phyloP scores from a whole-genome alignment of 2,113 vertebrate genomes.

The Actenoides lindsayi region DNA sequence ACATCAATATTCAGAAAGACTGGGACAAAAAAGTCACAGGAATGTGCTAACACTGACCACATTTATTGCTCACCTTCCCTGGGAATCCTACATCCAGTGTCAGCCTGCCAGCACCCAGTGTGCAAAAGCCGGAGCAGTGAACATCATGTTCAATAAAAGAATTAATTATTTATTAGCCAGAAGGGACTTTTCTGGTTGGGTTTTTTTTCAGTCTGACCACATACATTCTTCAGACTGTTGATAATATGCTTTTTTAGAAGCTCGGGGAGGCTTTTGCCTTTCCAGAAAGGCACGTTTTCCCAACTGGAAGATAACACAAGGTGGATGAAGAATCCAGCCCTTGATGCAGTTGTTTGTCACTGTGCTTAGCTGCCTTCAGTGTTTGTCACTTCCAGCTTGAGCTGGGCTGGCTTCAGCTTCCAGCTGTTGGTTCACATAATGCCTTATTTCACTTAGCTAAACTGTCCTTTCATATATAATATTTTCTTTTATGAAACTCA shows the following conservation, averaged over 20 bases:
- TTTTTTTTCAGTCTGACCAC: background rate
- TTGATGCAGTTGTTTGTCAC: fast-evolving
- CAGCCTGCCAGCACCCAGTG: fast-evolving
- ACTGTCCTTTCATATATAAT: background rate
- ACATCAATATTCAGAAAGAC: background rate
- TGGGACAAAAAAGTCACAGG: background rate
- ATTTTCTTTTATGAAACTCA: background rate
- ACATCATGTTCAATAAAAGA: fast-evolving
- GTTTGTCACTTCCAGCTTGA: background rate
- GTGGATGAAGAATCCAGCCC: background rate
- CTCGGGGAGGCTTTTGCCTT: background rate
- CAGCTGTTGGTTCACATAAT: constrained; percentile 20
- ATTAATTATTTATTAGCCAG: background rate
- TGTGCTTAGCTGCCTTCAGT: background rate
- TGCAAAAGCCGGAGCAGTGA: background rate
- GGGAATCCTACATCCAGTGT: background rate
- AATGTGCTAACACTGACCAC: fast-evolving
- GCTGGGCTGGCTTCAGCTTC: background rate
- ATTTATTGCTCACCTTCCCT: background rate
- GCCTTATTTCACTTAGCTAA: background rate
- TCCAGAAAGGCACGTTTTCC: background rate
- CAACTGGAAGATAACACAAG: background rate
- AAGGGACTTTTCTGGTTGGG: background rate
- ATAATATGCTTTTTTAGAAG: background rate
- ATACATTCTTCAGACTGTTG: background rate